These are phyloP conservation scores for Heliconius hermathena DNA, from an alignment of 1,140 invertebrate genomes.

Conservation along the genomic window DNA sequence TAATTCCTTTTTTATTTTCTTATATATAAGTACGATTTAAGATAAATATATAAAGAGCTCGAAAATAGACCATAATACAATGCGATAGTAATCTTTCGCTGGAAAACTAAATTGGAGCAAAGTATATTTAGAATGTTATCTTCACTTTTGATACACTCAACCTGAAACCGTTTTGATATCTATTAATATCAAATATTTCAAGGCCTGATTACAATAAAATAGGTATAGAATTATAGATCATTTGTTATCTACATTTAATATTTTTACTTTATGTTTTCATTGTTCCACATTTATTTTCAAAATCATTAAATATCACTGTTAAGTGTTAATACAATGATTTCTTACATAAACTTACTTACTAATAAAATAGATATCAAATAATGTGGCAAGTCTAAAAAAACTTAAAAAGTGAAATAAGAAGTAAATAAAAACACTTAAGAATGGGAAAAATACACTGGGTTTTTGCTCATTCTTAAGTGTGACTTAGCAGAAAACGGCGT, in stretches of 20 bases:
- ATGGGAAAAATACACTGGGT: too few relatives aligned
- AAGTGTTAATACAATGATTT: too few relatives aligned
- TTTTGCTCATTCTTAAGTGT: background rate
- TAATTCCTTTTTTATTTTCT: too few relatives aligned
- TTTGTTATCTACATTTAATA: background rate
- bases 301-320: too few relatives aligned
- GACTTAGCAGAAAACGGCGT: background rate
- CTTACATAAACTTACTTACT: too few relatives aligned
- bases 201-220: constrained; percentile 1
- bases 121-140: constrained; percentile 13
- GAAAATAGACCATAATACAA: background rate
- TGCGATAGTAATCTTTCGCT: background rate
- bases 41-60: too few relatives aligned
- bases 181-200: constrained; percentile 6
- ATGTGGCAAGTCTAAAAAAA: too few relatives aligned
- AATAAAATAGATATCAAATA: too few relatives aligned
- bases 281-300: too few relatives aligned
- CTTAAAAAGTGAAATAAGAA: too few relatives aligned
- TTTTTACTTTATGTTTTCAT: background rate
- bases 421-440: too few relatives aligned
- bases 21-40: too few relatives aligned
- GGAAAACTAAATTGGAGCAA: background rate
- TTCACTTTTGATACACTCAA: constrained; percentile 5
- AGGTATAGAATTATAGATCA: background rate
- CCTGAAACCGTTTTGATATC: constrained; percentile 1